Evolutionary conservation across 2,113 vertebrate genomes (phyloP).

Genomic region (Kryptolebias marmoratus): DNA sequence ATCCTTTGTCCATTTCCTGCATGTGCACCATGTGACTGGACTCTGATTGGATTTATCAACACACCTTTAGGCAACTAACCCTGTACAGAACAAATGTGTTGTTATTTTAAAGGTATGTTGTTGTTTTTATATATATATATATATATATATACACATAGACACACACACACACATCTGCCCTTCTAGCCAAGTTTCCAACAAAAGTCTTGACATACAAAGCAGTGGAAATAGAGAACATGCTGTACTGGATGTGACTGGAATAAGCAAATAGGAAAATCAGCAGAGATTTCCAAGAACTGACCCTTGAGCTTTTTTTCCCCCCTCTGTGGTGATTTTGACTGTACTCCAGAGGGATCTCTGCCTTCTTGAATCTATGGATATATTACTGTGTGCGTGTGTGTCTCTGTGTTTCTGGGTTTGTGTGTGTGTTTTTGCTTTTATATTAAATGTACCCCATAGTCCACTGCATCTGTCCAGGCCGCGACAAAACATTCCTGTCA

Average conservation of each 20-base stretch:
- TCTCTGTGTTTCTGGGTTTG: background rate
- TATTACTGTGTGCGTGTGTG: background rate
- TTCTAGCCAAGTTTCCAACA: background rate
- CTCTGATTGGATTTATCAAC: constrained; percentile 29
- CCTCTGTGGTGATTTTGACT: background rate
- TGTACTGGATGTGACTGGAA: background rate
- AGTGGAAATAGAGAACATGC: background rate
- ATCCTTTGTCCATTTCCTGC: constrained; percentile 35
- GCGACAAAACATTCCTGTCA: constrained; percentile 49
- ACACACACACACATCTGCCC: no score
- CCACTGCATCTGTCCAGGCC: background rate
- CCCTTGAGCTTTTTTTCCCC: background rate
- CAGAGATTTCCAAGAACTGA: background rate
- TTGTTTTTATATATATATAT: no score
- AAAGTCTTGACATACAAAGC: background rate
- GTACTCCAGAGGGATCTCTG: constrained; percentile 9
- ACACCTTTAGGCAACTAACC: constrained; percentile 14
- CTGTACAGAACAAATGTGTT: background rate
- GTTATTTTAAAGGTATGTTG: background rate
- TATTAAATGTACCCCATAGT: background rate
- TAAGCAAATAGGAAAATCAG: background rate
- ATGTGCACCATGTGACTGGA: constrained; percentile 3
- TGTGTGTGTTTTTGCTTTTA: no score
- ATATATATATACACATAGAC: no score
- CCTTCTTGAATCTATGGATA: background rate